Evolutionary conservation across 2,797 vertebrate species (phyloP).

Genomic region (Gymnoscopelus microlampas): DNA sequence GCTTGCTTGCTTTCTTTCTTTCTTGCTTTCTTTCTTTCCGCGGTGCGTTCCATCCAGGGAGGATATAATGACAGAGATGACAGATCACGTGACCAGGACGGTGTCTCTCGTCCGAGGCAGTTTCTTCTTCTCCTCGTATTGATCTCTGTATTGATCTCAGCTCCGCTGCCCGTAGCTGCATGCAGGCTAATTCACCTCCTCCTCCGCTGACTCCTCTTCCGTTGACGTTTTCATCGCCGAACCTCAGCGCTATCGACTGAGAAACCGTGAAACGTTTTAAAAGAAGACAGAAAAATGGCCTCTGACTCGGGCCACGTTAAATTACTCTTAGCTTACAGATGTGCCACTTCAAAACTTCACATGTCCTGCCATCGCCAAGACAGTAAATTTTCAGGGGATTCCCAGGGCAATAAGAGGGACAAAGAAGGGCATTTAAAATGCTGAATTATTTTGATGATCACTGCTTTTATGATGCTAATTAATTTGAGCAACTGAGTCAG

Average conservation of each 20-base stretch:
- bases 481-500: no score
- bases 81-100: constrained; percentile 33
- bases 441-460: no score
- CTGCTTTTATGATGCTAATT: no score
- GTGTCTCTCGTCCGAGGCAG: constrained; percentile 53
- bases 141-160: constrained; percentile 69
- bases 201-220: constrained; percentile 38
- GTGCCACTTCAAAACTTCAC: no score
- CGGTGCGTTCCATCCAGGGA: background rate
- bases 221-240: constrained; percentile 68
- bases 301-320: constrained; percentile 21
- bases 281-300: background rate
- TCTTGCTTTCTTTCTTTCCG: no score
- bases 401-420: no score
- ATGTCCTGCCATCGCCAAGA: no score
- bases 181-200: constrained; percentile 54
- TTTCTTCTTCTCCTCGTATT: constrained; percentile 60
- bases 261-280: constrained; percentile 55
- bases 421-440: no score
- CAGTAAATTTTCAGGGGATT: no score
- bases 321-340: constrained; percentile 7
- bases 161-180: constrained; percentile 54
- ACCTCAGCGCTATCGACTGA: constrained; percentile 54
- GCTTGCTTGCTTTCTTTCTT: background rate
- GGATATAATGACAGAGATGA: constrained; percentile 10